Conservation (phyloP, 2,113 vertebrate species). For the Pristiophorus japonicus region DNA sequence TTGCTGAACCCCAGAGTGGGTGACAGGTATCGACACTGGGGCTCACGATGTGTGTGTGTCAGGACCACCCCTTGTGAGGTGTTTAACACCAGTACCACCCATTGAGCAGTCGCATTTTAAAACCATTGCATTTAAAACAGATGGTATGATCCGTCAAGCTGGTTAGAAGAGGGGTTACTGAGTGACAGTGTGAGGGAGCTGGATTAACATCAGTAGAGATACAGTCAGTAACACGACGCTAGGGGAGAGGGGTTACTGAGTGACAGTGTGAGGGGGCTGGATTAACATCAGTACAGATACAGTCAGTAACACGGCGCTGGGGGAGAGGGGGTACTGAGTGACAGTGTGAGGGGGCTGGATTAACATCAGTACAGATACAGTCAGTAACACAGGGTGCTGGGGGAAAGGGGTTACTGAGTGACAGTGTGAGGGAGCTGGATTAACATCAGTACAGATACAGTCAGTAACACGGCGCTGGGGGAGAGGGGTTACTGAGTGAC, state of each 20-base stretch:
- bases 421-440: too few species aligned
- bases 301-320: too few species aligned
- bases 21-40: not conserved
- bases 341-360: not conserved
- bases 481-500: too few species aligned
- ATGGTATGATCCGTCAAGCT: not conserved
- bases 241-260: not conserved
- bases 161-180: not conserved
- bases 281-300: not conserved
- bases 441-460: too few species aligned
- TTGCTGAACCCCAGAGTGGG: not conserved
- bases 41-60: not conserved
- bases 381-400: too few species aligned
- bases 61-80: too few species aligned
- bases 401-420: too few species aligned
- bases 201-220: not conserved
- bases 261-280: not conserved
- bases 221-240: not conserved
- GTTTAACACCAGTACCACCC: too few species aligned
- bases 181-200: not conserved
- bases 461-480: too few species aligned
- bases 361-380: not conserved
- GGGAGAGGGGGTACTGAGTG: not conserved
- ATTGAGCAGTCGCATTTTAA: not conserved
- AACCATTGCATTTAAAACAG: not conserved